Percentiles rank a stretch among this genome's conserved stretches.
phyloP scores from a whole-genome alignment of 2,113 vertebrate genomes.

The Zosterops pallidus region DNA sequence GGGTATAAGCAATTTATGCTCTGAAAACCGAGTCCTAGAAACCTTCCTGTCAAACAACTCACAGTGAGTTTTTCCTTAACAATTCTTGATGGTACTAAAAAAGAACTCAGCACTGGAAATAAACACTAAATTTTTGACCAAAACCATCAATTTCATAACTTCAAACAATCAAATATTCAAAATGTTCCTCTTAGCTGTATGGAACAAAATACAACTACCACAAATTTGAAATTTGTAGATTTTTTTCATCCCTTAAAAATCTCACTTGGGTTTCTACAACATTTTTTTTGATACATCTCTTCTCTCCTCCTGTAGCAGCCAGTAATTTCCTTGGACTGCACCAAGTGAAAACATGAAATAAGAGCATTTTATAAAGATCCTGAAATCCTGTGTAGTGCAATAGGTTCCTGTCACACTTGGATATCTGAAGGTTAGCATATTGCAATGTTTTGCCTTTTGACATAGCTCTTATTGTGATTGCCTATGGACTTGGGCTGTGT shows the following conservation, averaged over 20 bases:
- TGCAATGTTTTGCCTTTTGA: background rate
- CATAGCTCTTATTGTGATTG: background rate
- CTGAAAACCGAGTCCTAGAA: background rate
- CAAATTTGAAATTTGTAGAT: background rate
- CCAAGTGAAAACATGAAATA: background rate
- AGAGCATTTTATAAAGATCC: background rate
- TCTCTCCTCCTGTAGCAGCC: background rate
- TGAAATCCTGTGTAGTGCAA: background rate
- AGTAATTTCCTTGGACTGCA: background rate
- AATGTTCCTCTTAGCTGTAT: background rate
- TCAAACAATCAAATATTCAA: background rate
- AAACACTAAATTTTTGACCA: background rate
- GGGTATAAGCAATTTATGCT: conserved; percentile 48
- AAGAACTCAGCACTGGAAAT: background rate
- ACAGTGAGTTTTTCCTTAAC: background rate
- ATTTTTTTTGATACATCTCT: background rate
- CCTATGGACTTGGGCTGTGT: background rate
- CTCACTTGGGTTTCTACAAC: background rate
- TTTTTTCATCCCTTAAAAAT: background rate
- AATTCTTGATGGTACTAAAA: background rate
- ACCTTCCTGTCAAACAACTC: background rate
- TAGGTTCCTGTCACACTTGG: background rate
- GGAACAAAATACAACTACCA: background rate
- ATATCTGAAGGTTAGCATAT: background rate
- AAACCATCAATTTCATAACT: background rate